A percentile compares a stretch with the other conserved stretches of the same genome.
Evolutionary conservation across 2,113 vertebrate genomes (phyloP).

Genomic region (Hippocampus barbouri): DNA sequence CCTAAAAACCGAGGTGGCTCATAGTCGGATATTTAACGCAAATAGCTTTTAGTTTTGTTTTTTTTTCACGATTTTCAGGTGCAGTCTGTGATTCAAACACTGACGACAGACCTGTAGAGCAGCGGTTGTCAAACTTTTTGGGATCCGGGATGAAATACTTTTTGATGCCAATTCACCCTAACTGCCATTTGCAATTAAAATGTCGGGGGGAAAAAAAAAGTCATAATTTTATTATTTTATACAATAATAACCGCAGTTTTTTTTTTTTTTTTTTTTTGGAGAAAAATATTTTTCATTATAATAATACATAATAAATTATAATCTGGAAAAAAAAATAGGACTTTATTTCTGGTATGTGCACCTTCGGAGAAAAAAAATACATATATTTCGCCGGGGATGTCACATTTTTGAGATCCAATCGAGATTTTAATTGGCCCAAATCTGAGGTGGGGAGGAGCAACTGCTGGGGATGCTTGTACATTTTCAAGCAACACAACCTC

Average conservation of each 20-base stretch:
- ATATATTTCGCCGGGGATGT: too few species aligned
- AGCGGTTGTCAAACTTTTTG: background rate
- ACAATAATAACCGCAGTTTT: too few species aligned
- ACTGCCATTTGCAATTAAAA: background rate
- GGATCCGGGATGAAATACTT: background rate
- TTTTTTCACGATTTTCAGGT: conserved; percentile 38
- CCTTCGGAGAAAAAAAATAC: background rate
- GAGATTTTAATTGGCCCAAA: too few species aligned
- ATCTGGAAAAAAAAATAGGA: background rate
- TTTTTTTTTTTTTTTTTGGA: too few species aligned
- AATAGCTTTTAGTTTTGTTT: conserved; percentile 14
- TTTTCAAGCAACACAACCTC: background rate
- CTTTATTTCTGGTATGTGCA: background rate
- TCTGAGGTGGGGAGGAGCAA: too few species aligned
- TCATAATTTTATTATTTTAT: too few species aligned
- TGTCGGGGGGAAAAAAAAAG: background rate
- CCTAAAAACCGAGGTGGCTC: conserved; percentile 31
- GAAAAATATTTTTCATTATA: too few species aligned
- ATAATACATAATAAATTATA: too few species aligned
- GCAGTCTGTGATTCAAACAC: conserved; percentile 30
- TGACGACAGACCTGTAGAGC: conserved; percentile 29
- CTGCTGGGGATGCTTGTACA: too few species aligned
- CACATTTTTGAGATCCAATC: too few species aligned
- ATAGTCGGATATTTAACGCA: conserved; percentile 29
- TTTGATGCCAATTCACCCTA: too few species aligned